Conservation (phyloP, 1,140 invertebrate genomes). For the Drosophila prosaltans region DNA sequence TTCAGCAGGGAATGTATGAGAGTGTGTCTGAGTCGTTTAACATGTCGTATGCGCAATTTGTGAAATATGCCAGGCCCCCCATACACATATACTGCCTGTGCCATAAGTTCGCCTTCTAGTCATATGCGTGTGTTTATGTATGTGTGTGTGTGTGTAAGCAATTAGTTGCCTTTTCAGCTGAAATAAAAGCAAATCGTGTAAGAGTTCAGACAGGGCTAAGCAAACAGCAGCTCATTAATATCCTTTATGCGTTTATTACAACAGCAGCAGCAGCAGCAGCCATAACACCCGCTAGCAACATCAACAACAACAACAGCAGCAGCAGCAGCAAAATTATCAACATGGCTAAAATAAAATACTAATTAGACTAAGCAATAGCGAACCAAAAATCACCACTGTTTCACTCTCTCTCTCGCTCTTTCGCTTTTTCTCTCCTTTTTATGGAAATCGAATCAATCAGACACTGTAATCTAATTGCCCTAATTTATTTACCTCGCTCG, state of each 20-base stretch:
- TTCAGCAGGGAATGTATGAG: constrained; percentile 12
- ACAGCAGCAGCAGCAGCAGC: constrained; percentile 28
- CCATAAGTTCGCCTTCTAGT: constrained; percentile 53
- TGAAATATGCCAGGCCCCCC: constrained; percentile 64
- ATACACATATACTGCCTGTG: constrained; percentile 41
- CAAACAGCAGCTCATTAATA: constrained; percentile 79
- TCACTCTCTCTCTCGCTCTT: not conserved
- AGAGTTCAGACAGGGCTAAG: constrained; percentile 40
- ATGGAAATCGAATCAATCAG: constrained; percentile 67
- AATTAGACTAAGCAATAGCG: constrained; percentile 16
- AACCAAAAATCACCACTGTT: constrained; percentile 37
- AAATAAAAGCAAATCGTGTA: constrained; percentile 72
- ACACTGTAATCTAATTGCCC: constrained; percentile 67
- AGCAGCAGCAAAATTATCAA: constrained; percentile 14
- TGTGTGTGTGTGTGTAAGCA: constrained; percentile 65
- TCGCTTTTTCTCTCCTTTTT: not conserved
- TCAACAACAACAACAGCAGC: constrained; percentile 35
- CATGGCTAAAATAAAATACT: constrained; percentile 20
- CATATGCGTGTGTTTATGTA: not conserved
- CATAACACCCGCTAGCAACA: constrained; percentile 6
- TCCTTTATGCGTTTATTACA: constrained; percentile 82
- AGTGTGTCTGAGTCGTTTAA: constrained; percentile 66
- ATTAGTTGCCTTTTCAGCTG: constrained; percentile 81
- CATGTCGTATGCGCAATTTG: constrained; percentile 81
- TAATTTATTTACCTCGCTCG: constrained; percentile 63